Evolutionary conservation across 2,113 vertebrate genomes (phyloP).

Genomic region (Nothocercus julius): DNA sequence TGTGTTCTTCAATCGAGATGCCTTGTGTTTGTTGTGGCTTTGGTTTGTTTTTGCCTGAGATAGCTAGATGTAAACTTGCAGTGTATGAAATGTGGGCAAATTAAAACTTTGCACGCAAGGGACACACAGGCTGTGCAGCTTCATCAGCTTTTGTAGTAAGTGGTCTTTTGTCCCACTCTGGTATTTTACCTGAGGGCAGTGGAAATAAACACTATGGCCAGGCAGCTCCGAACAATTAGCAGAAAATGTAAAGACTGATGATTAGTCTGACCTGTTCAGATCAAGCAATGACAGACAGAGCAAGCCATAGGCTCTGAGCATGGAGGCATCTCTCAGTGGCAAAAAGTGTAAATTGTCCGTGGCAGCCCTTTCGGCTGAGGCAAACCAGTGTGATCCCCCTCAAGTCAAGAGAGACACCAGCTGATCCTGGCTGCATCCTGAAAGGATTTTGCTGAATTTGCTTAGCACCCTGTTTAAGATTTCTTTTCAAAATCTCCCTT

Average conservation of each 20-base stretch:
- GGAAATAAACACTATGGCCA: conserved; percentile 13
- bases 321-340: background rate
- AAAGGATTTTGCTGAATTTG: background rate
- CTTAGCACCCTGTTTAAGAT: background rate
- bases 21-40: background rate
- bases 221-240: conserved; percentile 39
- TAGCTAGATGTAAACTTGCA: background rate
- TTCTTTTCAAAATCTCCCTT: background rate
- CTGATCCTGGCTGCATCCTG: background rate
- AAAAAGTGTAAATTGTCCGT: background rate
- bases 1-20: background rate
- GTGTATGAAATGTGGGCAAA: background rate
- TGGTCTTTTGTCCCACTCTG: background rate
- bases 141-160: background rate
- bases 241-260: background rate
- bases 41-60: background rate
- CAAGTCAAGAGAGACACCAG: background rate
- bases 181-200: conserved; percentile 4
- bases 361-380: background rate
- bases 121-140: background rate
- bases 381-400: background rate
- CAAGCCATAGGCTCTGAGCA: background rate
- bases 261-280: background rate
- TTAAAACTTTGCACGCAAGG: background rate
- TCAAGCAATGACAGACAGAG: background rate